Evolutionary conservation across 2,113 vertebrate genomes (phyloP), one percentile per base, ranked within the genome.

Genomic region (Anseranas semipalmata): DNA sequence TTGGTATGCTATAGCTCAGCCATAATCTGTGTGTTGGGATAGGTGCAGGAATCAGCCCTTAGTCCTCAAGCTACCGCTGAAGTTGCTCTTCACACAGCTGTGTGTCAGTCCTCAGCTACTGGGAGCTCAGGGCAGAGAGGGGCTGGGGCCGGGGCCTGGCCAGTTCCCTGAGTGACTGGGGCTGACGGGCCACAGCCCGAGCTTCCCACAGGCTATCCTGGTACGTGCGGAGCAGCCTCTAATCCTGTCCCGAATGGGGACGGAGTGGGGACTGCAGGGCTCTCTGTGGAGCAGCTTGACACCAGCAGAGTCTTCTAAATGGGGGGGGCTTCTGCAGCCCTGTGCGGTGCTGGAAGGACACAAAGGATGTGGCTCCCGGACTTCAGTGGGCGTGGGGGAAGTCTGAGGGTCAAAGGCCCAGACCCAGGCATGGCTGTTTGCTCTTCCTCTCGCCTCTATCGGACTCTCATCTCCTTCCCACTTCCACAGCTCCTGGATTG

Each of bases 401-500:
- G 84, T 91, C 70, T 85, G 41, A 30, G 27, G 75, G 90, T 96
- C 91, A 93, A 81, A 94, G 89, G 90, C 65, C 83, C 43, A 62
- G 79, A 75, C 59, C 35, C 91, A 91, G 91, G 74, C 92, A 80
- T 91, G 71, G 25, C 77, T 82, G 2, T 78, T 39, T 75, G 78
- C 27, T 82, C 92, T 96, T 95, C 84, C 74, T 95, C 33, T 94
- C 0, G 1, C 55, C 72, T 9, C 0, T 95, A 75, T 95, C 16
- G 0, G 46, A 24, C 48, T 90, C 50, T 21, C 59, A 85, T 94
- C 84, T 96, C 63, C 91, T 95, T 96, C 72, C 84, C 78, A 39
- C 84, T 96, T 95, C 77, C n/a, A 24, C 58, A 94, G 41, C 88
- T 92, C 74, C 82, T 85, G 92, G 74, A 89, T 95, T 88, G 80